A percentile compares a stretch with the other conserved stretches of the same genome.
These are phyloP conservation scores for Trichogramma dendrolimi DNA, from an alignment of 2,888 invertebrate species.

Conservation along the genomic window DNA sequence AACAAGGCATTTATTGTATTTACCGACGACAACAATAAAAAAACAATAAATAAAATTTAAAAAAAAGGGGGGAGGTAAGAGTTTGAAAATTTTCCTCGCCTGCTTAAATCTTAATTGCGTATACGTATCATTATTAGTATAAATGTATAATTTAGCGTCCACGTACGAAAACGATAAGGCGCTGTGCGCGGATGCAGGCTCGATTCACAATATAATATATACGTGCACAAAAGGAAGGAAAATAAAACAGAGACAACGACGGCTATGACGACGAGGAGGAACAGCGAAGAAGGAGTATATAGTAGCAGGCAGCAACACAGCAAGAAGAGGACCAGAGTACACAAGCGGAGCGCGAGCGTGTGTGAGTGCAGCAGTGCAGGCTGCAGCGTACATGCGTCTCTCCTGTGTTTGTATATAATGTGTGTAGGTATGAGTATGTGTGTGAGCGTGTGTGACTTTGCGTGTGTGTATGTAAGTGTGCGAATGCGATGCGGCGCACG, in stretches of 20 bases:
- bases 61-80: too few species aligned
- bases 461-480: neutral
- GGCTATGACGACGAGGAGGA: slow-evolving; percentile 2
- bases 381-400: neutral
- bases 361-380: neutral
- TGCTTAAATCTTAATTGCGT: too few species aligned
- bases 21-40: too few species aligned
- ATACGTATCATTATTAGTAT: too few species aligned
- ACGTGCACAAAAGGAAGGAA: neutral
- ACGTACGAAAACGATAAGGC: too few species aligned
- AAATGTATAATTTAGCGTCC: too few species aligned
- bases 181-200: too few species aligned
- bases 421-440: neutral
- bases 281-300: neutral
- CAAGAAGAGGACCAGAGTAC: neutral
- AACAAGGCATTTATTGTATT: too few species aligned
- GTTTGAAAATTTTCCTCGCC: too few species aligned
- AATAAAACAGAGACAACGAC: neutral
- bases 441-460: neutral
- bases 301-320: neutral
- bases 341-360: neutral
- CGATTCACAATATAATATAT: too few species aligned
- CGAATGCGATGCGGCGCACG: neutral
- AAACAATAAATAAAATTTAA: too few species aligned
- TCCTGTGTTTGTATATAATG: too few species aligned